Evolutionary conservation across 2,888 invertebrate genomes (phyloP).

Genomic region (Rhagonycha fulva): DNA sequence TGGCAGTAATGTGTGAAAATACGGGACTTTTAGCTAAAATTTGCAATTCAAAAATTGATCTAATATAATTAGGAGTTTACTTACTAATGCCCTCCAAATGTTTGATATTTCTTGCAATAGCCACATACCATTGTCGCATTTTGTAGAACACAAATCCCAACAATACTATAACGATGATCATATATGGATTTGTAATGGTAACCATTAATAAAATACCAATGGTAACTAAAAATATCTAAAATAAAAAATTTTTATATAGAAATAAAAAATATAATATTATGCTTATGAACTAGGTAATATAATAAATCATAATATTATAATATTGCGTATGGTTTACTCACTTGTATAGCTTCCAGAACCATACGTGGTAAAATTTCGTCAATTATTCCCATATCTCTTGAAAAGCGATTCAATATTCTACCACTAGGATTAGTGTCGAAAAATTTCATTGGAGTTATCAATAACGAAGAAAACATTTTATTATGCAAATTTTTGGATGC

Average conservation of each 20-base stretch:
- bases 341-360: constrained; percentile 61
- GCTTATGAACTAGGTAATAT: too few relatives aligned
- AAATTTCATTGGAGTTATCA: constrained; percentile 80
- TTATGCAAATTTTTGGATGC: constrained; percentile 79
- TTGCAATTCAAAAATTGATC: constrained; percentile 47
- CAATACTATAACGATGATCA: constrained; percentile 63
- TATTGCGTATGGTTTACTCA: constrained; percentile 32
- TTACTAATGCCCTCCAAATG: constrained; percentile 61
- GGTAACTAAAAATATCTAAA: constrained; percentile 65
- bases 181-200: constrained; percentile 68
- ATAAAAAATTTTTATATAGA: constrained; percentile 20
- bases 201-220: constrained; percentile 72
- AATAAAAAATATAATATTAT: not conserved
- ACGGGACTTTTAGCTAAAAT: constrained; percentile 79
- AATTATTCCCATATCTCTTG: constrained; percentile 72
- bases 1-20: constrained; percentile 83
- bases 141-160: constrained; percentile 66
- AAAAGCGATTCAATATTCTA: constrained; percentile 74
- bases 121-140: constrained; percentile 67
- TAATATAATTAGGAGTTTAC: constrained; percentile 24
- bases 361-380: constrained; percentile 62
- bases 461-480: constrained; percentile 80
- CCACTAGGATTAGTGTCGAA: constrained; percentile 86
- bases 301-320: too few relatives aligned
- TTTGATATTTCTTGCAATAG: constrained; percentile 72